phyloP scores from a whole-genome alignment of 2,113 vertebrate genomes.

The Scytalopus superciliaris region DNA sequence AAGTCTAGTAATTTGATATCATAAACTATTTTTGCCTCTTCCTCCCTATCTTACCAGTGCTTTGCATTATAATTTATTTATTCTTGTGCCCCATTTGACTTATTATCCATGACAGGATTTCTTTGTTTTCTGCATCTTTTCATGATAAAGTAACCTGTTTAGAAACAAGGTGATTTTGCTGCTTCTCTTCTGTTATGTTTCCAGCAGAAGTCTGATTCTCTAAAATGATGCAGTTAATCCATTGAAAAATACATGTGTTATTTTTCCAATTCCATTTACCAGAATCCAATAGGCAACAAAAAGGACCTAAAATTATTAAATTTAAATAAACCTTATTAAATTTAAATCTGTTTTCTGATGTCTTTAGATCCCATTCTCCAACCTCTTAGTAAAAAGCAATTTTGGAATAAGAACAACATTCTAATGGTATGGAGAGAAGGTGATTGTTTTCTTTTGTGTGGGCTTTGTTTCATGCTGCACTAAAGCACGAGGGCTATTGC shows the following conservation, averaged over 20 bases:
- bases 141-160: background rate
- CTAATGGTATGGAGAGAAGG: background rate
- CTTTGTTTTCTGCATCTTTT: background rate
- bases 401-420: background rate
- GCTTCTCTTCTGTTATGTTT: background rate
- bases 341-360: background rate
- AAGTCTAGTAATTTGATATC: background rate
- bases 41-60: background rate
- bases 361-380: background rate
- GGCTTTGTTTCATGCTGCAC: background rate
- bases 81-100: background rate
- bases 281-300: background rate
- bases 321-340: background rate
- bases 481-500: background rate
- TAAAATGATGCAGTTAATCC: background rate
- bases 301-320: background rate
- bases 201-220: background rate
- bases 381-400: background rate
- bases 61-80: background rate
- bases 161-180: background rate
- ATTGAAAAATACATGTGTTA: background rate
- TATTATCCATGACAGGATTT: background rate
- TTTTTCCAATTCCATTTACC: background rate
- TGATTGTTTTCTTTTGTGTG: background rate
- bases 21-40: background rate